Evolutionary conservation across 2,113 vertebrate genomes (phyloP).

Genomic region (Gavialis gangeticus): DNA sequence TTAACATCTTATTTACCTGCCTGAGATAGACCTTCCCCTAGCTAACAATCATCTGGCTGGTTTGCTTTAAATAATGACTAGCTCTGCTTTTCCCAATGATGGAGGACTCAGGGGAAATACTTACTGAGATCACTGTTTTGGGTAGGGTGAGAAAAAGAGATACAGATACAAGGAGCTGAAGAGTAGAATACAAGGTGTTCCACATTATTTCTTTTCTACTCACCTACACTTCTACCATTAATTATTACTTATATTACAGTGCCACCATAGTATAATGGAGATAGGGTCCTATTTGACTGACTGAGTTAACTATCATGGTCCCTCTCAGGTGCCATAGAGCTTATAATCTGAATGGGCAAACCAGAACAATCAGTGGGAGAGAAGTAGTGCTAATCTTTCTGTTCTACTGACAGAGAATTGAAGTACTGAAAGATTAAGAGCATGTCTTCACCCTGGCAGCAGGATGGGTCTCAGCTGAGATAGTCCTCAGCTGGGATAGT

Average conservation of each 20-base stretch:
- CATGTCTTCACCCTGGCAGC: background rate
- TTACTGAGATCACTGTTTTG: background rate
- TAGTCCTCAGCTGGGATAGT: too few species aligned
- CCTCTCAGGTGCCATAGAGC: background rate
- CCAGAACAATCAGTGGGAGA: background rate
- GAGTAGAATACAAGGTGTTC: background rate
- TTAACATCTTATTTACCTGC: background rate
- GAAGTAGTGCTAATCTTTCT: background rate
- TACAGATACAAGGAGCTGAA: background rate
- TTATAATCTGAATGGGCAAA: background rate
- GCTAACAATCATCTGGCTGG: too few species aligned
- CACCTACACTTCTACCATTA: background rate
- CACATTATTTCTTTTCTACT: background rate
- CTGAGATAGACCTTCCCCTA: background rate
- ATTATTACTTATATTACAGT: background rate
- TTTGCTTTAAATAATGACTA: background rate
- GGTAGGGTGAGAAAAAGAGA: background rate
- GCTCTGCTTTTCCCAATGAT: background rate
- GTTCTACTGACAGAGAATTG: background rate
- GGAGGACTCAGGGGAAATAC: background rate
- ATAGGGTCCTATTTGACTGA: background rate
- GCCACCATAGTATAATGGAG: background rate
- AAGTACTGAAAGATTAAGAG: background rate
- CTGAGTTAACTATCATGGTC: background rate
- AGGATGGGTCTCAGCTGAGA: too few species aligned